phyloP scores from a whole-genome alignment of 2,888 invertebrate species.

The Andricus quercusramuli region DNA sequence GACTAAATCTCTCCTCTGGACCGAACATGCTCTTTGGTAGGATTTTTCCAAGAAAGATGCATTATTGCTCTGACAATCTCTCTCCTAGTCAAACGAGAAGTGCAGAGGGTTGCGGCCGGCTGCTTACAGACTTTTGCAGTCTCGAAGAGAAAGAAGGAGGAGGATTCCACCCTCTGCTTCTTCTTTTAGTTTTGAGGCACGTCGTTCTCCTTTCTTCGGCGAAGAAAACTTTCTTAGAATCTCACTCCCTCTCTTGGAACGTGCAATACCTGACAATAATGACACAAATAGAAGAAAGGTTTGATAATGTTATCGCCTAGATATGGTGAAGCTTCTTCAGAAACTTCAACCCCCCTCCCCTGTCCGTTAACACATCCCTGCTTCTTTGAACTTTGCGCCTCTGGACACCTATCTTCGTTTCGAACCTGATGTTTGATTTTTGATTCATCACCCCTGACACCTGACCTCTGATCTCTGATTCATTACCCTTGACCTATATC shows the following conservation, averaged over 20 bases:
- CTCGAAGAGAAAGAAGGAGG: background rate
- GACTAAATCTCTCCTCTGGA: slow-evolving; percentile 73
- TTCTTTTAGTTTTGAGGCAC: slow-evolving; percentile 5
- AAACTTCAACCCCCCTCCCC: too few species aligned
- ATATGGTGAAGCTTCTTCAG: background rate
- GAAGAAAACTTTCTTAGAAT: slow-evolving; percentile 21
- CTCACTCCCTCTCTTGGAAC: background rate
- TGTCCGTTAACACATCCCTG: too few species aligned
- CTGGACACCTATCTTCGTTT: too few species aligned
- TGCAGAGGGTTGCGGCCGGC: slow-evolving; percentile 4
- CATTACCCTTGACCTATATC: too few species aligned
- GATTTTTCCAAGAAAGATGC: slow-evolving; percentile 68
- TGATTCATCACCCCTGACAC: too few species aligned
- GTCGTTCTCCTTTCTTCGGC: background rate
- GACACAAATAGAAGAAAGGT: background rate
- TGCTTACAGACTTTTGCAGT: slow-evolving; percentile 12
- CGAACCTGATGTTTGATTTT: too few species aligned
- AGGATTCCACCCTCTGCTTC: background rate
- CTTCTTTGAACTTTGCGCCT: too few species aligned
- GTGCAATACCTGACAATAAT: slow-evolving; percentile 27
- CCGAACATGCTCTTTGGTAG: slow-evolving; percentile 68
- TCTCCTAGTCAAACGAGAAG: slow-evolving; percentile 38
- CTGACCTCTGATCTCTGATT: too few species aligned
- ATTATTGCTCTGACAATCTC: slow-evolving; percentile 73
- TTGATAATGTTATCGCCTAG: background rate